Percentiles rank a stretch among this genome's conserved stretches.
Evolutionary conservation across 2,797 vertebrate genomes (phyloP).

Genomic region (Enteromius paludinosus): DNA sequence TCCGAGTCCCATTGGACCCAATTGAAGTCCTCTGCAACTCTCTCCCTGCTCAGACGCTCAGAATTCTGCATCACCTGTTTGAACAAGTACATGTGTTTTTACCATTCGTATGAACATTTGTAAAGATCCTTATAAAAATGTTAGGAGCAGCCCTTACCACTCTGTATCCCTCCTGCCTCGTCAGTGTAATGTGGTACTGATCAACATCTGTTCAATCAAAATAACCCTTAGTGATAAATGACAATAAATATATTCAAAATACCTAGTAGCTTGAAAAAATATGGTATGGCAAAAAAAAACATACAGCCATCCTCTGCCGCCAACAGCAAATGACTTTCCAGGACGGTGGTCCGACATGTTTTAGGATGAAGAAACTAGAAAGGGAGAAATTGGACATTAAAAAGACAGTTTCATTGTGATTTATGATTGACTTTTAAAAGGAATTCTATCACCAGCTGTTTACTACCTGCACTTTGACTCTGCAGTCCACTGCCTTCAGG

Average conservation of each 20-base stretch:
- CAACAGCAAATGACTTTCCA: constrained; percentile 87
- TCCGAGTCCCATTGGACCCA: constrained; percentile 94
- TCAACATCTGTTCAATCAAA: constrained; percentile 86
- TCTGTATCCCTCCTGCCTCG: constrained; percentile 83
- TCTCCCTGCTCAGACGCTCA: constrained; percentile 82
- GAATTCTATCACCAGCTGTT: not conserved
- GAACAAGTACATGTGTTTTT: not conserved
- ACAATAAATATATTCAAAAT: not conserved
- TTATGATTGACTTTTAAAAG: not conserved
- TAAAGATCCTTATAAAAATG: not conserved
- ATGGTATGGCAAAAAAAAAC: constrained; percentile 58
- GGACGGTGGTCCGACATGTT: constrained; percentile 70
- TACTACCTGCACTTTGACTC: constrained; percentile 91
- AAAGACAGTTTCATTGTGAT: constrained; percentile 42
- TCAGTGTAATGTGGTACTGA: constrained; percentile 82
- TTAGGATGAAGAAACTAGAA: constrained; percentile 88
- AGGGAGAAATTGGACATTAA: constrained; percentile 6
- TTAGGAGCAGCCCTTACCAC: constrained; percentile 79
- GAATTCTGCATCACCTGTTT: constrained; percentile 85
- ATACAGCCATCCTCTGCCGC: constrained; percentile 95
- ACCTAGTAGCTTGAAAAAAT: not conserved
- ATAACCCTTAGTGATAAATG: constrained; percentile 16
- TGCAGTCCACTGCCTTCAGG: constrained; percentile 93
- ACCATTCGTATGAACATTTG: not conserved
- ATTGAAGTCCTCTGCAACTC: constrained; percentile 87